phyloP scores from a whole-genome alignment of 2,797 vertebrate genomes.

The Halcyon chelicuti region DNA sequence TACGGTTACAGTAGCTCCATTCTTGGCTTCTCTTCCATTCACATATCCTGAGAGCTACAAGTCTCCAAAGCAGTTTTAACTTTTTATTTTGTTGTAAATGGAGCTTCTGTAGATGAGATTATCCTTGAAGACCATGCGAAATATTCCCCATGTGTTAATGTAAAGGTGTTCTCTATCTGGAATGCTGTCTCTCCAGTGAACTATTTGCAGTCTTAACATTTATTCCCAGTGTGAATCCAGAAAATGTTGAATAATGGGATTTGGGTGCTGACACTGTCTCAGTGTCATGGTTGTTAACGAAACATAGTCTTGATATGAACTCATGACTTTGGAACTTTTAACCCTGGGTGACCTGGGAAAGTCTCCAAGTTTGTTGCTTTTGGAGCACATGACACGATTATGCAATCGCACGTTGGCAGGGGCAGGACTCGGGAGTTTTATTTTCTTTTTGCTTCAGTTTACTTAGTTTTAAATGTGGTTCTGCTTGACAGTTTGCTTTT shows the following conservation, averaged over 20 bases:
- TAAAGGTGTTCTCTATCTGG: neutral
- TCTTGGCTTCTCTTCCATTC: neutral
- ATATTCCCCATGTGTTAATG: neutral
- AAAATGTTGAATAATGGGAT: neutral
- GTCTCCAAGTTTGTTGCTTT: slow-evolving; percentile 18
- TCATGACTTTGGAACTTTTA: slow-evolving; percentile 35
- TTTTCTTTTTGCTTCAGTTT: slow-evolving; percentile 1
- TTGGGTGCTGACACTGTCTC: neutral
- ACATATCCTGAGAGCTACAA: rapidly evolving
- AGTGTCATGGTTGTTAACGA: neutral
- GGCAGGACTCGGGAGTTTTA: neutral
- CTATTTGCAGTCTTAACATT: neutral
- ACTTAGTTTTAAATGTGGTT: neutral
- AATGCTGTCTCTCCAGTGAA: neutral
- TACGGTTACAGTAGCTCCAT: neutral
- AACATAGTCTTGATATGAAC: neutral
- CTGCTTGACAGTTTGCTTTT: neutral
- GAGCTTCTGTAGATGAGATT: neutral
- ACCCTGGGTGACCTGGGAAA: slow-evolving; percentile 34
- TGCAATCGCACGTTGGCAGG: neutral
- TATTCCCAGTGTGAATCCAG: neutral
- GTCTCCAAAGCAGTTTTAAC: neutral
- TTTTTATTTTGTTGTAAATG: neutral
- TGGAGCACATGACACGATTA: slow-evolving; percentile 9
- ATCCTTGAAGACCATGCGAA: neutral